Conservation (phyloP, 2,888 invertebrate genomes). For the Cancer borealis region DNA sequence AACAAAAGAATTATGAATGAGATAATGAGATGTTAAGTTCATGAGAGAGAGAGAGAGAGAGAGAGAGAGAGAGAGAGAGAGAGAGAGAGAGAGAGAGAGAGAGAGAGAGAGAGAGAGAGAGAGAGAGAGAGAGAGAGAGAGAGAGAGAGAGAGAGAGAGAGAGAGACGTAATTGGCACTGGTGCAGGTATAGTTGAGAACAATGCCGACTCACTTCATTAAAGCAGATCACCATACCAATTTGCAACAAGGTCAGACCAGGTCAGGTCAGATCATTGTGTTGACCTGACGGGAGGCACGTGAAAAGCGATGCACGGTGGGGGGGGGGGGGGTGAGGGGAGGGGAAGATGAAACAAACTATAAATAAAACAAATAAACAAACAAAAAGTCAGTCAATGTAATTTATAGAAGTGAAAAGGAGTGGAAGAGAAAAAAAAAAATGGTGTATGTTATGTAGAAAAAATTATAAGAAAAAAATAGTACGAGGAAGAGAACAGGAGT, state of each 20-base stretch:
- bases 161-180: neutral
- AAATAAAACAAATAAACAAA: neutral
- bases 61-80: conserved; percentile 60
- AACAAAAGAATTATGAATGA: neutral
- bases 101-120: conserved; percentile 31
- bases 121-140: conserved; percentile 47
- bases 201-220: neutral
- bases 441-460: neutral
- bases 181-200: neutral
- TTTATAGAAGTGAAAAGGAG: neutral
- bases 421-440: neutral
- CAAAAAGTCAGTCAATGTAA: neutral
- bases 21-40: neutral
- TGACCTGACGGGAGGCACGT: neutral
- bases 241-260: neutral
- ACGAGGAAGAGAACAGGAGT: neutral
- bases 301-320: too few relatives aligned
- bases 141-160: conserved; percentile 39
- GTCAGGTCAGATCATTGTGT: neutral
- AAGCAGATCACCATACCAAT: neutral
- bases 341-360: neutral
- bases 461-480: neutral
- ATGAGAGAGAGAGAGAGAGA: conserved; percentile 56
- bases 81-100: conserved; percentile 47
- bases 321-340: neutral